phyloP scores from a whole-genome alignment of 2,797 vertebrate genomes.

The Pipistrellus nathusii region DNA sequence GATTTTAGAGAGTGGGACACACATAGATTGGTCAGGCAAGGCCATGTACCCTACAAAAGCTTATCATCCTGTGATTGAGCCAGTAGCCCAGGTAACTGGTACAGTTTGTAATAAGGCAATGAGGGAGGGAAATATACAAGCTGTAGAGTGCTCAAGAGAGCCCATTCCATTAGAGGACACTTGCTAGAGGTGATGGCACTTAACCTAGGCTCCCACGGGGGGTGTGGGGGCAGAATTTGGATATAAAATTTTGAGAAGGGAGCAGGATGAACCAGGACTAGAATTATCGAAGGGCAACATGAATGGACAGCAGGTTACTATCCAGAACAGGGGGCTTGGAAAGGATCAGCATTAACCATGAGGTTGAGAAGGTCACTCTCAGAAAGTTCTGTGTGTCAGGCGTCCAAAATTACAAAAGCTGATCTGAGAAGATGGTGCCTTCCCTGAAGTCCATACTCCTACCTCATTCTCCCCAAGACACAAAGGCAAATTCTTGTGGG shows the following conservation, averaged over 20 bases:
- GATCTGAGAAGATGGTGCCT: not conserved
- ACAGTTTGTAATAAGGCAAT: not conserved
- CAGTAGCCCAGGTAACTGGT: not conserved
- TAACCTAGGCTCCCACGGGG: not conserved
- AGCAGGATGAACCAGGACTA: not conserved
- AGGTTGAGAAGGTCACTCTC: not conserved
- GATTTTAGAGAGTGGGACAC: not conserved
- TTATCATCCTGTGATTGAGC: not conserved
- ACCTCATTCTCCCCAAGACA: not conserved
- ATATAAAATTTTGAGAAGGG: not conserved
- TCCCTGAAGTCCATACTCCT: not conserved
- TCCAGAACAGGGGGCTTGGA: not conserved
- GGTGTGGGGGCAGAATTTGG: not conserved
- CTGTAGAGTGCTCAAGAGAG: not conserved
- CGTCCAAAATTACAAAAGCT: not conserved
- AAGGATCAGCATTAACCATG: not conserved
- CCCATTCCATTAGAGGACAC: not conserved
- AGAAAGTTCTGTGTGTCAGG: not conserved
- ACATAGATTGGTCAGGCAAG: not conserved
- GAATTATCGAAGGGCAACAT: not conserved
- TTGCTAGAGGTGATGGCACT: not conserved
- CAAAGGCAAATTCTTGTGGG: not conserved
- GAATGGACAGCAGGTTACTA: not conserved
- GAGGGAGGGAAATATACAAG: not conserved
- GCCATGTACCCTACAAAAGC: not conserved